Evolutionary conservation across 2,888 invertebrate species (phyloP).

Genomic region (Torymus texanus): DNA sequence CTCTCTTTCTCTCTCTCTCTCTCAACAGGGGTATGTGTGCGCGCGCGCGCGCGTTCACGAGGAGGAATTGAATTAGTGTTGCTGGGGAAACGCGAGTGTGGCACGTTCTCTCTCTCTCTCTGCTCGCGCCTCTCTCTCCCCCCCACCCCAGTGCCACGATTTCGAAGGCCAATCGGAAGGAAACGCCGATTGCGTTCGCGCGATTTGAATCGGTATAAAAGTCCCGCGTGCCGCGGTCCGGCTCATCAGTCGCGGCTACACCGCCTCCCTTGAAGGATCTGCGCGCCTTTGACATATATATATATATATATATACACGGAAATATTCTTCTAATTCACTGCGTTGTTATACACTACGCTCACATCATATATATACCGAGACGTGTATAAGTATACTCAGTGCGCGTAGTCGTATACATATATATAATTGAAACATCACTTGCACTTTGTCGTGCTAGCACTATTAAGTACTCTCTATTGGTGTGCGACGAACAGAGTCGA

Average conservation of each 20-base stretch:
- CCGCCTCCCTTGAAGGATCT: conserved; percentile 32
- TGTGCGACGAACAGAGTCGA: too few relatives aligned
- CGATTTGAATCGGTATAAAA: conserved; percentile 73
- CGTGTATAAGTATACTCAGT: too few relatives aligned
- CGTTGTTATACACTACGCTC: too few relatives aligned
- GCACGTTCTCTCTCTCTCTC: conserved; percentile 14
- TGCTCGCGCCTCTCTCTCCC: conserved; percentile 20
- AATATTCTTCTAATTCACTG: too few relatives aligned
- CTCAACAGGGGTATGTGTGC: conserved; percentile 5
- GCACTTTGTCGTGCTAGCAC: too few relatives aligned
- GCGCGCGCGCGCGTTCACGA: not conserved
- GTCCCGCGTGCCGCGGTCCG: conserved; percentile 61
- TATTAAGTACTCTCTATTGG: too few relatives aligned
- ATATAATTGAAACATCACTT: too few relatives aligned
- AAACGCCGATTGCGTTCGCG: conserved; percentile 67
- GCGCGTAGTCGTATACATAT: too few relatives aligned
- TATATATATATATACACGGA: too few relatives aligned
- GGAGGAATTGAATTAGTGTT: not conserved
- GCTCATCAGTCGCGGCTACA: conserved; percentile 57
- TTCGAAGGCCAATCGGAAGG: conserved; percentile 69
- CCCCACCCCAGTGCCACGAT: conserved; percentile 36
- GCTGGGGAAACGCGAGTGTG: not conserved
- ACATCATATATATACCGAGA: too few relatives aligned
- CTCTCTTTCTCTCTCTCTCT: conserved; percentile 16
- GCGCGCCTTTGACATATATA: too few relatives aligned